Conservation (phyloP, 2,888 invertebrate species). For the Temnothorax unifasciatus region DNA sequence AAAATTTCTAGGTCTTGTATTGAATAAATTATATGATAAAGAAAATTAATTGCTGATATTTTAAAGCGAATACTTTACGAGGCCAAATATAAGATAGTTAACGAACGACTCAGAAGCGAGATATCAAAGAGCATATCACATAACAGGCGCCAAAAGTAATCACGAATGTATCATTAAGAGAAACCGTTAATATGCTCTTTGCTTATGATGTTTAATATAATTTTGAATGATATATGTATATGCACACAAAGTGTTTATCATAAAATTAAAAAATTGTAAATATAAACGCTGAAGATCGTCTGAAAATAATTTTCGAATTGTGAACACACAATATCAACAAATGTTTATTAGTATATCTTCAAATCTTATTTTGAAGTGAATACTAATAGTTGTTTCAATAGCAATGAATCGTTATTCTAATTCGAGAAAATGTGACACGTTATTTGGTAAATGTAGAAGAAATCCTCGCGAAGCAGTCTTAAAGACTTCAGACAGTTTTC, state of each 20-base stretch:
- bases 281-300: not conserved
- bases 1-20: conserved; percentile 17
- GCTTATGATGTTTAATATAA: not conserved
- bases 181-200: not conserved
- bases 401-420: too few relatives aligned
- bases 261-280: not conserved
- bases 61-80: conserved; percentile 21
- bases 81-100: not conserved
- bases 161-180: not conserved
- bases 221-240: not conserved
- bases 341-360: too few relatives aligned
- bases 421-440: too few relatives aligned
- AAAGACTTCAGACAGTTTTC: too few relatives aligned
- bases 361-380: too few relatives aligned
- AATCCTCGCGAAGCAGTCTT: too few relatives aligned
- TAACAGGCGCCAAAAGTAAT: not conserved
- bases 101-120: not conserved
- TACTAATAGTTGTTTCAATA: too few relatives aligned
- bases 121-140: conserved; percentile 23
- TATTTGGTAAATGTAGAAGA: too few relatives aligned
- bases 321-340: too few relatives aligned
- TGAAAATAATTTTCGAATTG: not conserved
- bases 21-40: conserved; percentile 29
- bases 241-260: not conserved
- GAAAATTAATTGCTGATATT: conserved; percentile 28